phyloP scores from a whole-genome alignment of 2,113 vertebrate genomes.

The Nyctereutes procyonoides region DNA sequence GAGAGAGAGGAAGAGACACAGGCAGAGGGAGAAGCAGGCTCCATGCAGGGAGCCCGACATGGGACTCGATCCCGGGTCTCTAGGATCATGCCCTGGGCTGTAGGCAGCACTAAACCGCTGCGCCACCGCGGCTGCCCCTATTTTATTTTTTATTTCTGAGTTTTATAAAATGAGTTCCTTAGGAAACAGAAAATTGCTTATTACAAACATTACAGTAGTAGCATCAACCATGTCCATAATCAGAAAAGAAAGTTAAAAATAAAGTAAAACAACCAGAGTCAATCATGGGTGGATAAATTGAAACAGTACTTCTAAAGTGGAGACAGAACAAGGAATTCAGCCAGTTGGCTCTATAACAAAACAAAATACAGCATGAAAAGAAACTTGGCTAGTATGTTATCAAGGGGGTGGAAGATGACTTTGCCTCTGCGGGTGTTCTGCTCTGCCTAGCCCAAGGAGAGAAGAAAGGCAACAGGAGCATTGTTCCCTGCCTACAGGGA shows the following conservation, averaged over 20 bases:
- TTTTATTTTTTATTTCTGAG: background rate
- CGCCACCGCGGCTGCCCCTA: too few relatives aligned
- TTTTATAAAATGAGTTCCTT: conserved; percentile 26
- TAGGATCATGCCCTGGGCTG: too few relatives aligned
- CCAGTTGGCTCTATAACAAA: background rate
- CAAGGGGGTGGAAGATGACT: background rate
- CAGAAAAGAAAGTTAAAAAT: background rate
- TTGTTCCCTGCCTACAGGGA: background rate
- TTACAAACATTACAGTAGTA: background rate
- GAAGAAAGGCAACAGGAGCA: background rate
- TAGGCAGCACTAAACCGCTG: too few relatives aligned
- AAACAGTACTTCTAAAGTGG: background rate
- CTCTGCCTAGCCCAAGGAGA: background rate
- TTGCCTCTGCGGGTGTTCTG: background rate
- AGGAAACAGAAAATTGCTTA: background rate
- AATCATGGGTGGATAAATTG: background rate
- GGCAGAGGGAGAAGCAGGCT: too few relatives aligned
- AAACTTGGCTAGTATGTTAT: background rate
- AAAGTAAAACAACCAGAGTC: background rate
- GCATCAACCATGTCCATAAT: background rate
- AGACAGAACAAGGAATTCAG: background rate
- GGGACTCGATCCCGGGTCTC: too few relatives aligned
- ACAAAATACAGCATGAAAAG: background rate
- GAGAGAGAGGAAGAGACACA: too few relatives aligned
- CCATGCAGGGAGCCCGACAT: too few relatives aligned